Evolutionary conservation across 2,797 vertebrate species (phyloP).

Genomic region (Parauchenoglanis punctatus): DNA sequence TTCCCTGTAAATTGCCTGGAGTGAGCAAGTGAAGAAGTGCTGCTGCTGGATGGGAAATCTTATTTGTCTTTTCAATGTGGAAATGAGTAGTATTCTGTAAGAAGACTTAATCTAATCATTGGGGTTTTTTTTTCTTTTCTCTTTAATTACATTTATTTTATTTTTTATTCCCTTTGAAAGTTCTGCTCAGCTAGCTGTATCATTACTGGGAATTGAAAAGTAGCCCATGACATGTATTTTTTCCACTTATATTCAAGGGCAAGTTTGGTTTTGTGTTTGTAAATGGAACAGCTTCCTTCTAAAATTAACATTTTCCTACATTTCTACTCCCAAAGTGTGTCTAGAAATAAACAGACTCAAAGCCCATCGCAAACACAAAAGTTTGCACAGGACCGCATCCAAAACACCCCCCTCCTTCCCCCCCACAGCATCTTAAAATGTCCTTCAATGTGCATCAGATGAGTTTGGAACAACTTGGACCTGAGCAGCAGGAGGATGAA

Average conservation of each 20-base stretch:
- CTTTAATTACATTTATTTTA: not conserved
- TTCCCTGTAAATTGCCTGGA: conserved; percentile 61
- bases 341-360: conserved; percentile 13
- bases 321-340: not conserved
- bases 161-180: not conserved
- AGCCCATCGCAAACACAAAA: not conserved
- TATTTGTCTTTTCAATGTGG: conserved; percentile 46
- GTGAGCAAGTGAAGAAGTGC: conserved; percentile 28
- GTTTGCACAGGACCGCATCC: not conserved
- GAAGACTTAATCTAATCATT: conserved; percentile 32
- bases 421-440: conserved; percentile 3
- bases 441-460: conserved; percentile 67
- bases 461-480: conserved; percentile 61
- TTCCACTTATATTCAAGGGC: not conserved
- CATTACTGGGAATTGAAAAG: not conserved
- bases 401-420: not conserved
- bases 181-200: not conserved
- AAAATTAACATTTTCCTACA: not conserved
- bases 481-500: conserved; percentile 52
- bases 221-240: not conserved
- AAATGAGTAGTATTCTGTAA: conserved; percentile 42
- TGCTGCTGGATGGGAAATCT: not conserved
- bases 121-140: not conserved
- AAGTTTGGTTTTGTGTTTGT: not conserved
- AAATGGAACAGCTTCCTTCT: not conserved